Base-by-base conservation (phyloP, 2,797 vertebrate genomes). In the Phrynocephalus vlangalii region DNA sequence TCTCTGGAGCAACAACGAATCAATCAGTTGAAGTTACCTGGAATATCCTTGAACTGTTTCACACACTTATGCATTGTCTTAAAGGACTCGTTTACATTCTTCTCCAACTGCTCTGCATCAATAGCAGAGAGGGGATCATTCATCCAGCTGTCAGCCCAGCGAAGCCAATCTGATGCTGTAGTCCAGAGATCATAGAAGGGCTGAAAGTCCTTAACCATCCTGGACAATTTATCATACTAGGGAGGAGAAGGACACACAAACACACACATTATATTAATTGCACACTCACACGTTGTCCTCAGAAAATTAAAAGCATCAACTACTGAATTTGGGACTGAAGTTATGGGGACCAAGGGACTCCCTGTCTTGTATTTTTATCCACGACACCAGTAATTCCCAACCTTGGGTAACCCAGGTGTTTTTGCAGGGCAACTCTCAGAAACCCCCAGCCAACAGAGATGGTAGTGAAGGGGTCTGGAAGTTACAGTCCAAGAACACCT, bases 161-260 rank as follows among this genome's bases (percentile, higher is more conserved):
- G 95, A 0, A 98, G 93, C 99, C 99, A 99, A 88, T 98, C 97
- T 1, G 98, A 99, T 3, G 97, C 96, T 30, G 98, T 98, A 90
- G 94, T 98, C 98, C 99, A 99, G 33, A 99, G 96, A 89, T 99
- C 98, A 44, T 95, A 96, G 94, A 97, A 99, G 0, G 98, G 98
- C 95, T 98, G 98, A 91, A 99, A 98, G 5, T 98, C 97, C 88
- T 97, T 97, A 28, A 95, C 92, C 94, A 99, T 96, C 94, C 95
- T 98, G 90, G 97, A 94, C 30, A 99, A 92, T 38, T 87, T 96
- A 48, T 97, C 96, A 11, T 99, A 99, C 99, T 99, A 38, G 89
- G 68, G 89, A 89, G 88, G 20, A 82, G 90, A 52, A 87, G 87
- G n/a, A 22, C 76, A 77, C 22, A 30, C 50, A 68, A 6, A 22